Conservation (phyloP, 2,113 vertebrate species). For the Gymnorhina tibicen region DNA sequence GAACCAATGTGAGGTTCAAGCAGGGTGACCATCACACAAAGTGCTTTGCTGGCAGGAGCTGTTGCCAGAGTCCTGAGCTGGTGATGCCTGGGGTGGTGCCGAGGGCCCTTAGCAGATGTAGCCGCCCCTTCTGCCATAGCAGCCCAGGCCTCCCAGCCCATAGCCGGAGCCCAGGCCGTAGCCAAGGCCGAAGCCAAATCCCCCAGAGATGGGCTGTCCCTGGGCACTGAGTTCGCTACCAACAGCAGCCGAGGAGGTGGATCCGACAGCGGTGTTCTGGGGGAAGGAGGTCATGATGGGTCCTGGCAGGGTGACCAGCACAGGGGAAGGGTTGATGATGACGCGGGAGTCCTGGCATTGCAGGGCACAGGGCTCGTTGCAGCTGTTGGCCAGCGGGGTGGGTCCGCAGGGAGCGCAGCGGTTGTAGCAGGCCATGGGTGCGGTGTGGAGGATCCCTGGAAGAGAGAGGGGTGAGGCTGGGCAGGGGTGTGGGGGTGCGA, state of each 20-base stretch:
- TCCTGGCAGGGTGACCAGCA: neutral
- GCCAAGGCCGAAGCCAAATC: neutral
- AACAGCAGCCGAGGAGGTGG: neutral
- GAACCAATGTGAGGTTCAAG: neutral
- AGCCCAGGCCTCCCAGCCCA: neutral
- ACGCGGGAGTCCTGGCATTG: neutral
- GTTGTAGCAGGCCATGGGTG: neutral
- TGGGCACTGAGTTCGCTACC: neutral
- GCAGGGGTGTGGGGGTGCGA: no score
- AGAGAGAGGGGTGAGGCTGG: neutral
- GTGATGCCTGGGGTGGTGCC: neutral
- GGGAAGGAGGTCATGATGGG: neutral
- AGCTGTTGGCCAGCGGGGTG: neutral
- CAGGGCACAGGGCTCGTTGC: neutral
- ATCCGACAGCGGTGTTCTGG: neutral
- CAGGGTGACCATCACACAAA: fast-evolving
- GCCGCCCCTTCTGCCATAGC: neutral
- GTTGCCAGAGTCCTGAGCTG: fast-evolving
- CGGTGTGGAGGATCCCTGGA: neutral
- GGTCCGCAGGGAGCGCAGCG: neutral
- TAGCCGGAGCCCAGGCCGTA: neutral
- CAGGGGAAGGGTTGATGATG: fast-evolving
- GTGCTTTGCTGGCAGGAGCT: no score
- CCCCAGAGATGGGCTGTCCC: neutral
- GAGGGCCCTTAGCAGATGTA: neutral